Percentiles rank a stretch among this genome's conserved stretches.
These are phyloP conservation scores for Calycopis cecrops DNA, from an alignment of 1,140 invertebrate genomes.

Conservation along the genomic window DNA sequence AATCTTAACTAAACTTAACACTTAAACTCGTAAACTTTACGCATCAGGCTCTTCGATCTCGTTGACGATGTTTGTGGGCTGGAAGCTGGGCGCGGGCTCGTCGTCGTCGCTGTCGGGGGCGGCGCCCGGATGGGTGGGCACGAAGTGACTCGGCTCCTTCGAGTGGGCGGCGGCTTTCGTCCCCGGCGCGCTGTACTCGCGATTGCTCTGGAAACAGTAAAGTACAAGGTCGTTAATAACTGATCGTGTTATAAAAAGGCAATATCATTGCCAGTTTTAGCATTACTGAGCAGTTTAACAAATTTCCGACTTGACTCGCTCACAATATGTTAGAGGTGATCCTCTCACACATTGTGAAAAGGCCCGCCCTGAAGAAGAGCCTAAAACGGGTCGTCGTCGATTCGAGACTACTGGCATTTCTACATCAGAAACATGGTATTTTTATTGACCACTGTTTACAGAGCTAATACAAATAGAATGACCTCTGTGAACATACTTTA, in stretches of 20 bases:
- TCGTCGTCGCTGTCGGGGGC: constrained; percentile 71
- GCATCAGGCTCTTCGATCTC: constrained; percentile 40
- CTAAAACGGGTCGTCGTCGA: too few relatives aligned
- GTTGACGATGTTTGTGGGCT: constrained; percentile 59
- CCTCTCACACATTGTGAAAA: background rate
- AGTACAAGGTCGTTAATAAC: too few relatives aligned
- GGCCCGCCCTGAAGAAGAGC: too few relatives aligned
- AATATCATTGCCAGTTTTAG: too few relatives aligned
- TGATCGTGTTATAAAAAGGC: too few relatives aligned
- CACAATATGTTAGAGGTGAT: background rate
- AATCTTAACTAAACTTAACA: too few relatives aligned
- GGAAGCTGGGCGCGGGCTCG: constrained; percentile 46
- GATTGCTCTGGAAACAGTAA: background rate
- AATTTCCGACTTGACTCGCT: background rate
- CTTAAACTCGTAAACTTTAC: background rate
- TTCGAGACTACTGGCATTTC: too few relatives aligned
- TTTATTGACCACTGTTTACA: too few relatives aligned
- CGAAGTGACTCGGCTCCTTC: constrained; percentile 45
- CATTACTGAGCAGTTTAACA: too few relatives aligned
- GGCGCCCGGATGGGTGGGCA: constrained; percentile 77
- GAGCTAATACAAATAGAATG: too few relatives aligned
- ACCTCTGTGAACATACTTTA: too few relatives aligned
- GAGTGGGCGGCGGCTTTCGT: constrained; percentile 33
- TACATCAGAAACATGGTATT: too few relatives aligned
- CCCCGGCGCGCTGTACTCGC: constrained; percentile 55